Percentiles rank a stretch among this genome's conserved stretches.
Conservation (phyloP, 1,140 invertebrate species). For the Platyscapa corneri region DNA sequence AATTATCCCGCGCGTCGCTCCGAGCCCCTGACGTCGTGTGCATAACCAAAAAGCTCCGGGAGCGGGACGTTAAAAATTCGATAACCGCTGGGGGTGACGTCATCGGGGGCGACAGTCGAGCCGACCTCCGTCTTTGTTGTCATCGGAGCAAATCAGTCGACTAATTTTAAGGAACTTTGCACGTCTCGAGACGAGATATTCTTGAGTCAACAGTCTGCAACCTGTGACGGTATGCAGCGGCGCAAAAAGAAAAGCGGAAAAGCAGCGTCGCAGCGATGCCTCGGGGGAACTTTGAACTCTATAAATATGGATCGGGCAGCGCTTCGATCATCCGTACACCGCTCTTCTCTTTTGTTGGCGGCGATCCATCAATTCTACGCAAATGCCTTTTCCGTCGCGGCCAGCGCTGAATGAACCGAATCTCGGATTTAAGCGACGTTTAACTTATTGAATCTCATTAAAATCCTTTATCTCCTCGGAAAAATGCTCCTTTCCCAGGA, state of each 20-base stretch:
- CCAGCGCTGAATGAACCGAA: neutral
- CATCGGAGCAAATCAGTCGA: neutral
- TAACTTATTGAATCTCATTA: neutral
- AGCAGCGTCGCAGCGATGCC: neutral
- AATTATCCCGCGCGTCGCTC: too few relatives aligned
- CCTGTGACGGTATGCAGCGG: too few relatives aligned
- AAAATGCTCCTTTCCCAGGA: neutral
- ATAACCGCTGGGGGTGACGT: too few relatives aligned
- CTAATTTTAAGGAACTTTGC: neutral
- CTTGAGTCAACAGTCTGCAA: neutral
- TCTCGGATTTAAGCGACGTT: neutral
- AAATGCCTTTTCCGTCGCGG: neutral
- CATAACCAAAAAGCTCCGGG: too few relatives aligned
- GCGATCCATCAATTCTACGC: neutral
- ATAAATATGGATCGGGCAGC: slow-evolving; percentile 1
- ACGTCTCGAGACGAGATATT: neutral
- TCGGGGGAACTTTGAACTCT: neutral
- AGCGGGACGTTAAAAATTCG: too few relatives aligned
- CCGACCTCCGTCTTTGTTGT: too few relatives aligned
- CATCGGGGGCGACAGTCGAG: too few relatives aligned
- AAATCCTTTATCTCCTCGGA: neutral
- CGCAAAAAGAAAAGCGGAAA: too few relatives aligned
- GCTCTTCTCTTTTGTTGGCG: neutral
- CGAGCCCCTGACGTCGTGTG: too few relatives aligned
- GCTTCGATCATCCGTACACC: neutral